A percentile compares a stretch with the other conserved stretches of the same genome.
phyloP scores from a whole-genome alignment of 2,888 invertebrate species.

The Cyrtodaria siliqua region DNA sequence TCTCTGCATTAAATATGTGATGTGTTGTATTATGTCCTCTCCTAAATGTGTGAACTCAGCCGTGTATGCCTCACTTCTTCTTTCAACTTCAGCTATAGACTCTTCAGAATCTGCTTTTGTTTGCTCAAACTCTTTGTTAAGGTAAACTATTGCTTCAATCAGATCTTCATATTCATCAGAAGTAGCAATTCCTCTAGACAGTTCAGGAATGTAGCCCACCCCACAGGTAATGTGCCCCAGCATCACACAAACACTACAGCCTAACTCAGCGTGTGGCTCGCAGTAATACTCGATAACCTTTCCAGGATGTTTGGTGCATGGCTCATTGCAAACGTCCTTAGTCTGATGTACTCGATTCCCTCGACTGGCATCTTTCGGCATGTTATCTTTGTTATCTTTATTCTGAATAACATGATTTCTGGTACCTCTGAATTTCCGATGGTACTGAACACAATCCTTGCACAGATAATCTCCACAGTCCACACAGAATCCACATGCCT shows the following conservation, averaged over 20 bases:
- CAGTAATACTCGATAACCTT: neutral
- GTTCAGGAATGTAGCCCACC: too few species aligned
- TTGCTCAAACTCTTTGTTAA: too few species aligned
- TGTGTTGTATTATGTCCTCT: too few species aligned
- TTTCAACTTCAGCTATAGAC: too few species aligned
- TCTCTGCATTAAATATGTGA: too few species aligned
- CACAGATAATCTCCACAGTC: constrained; percentile 12
- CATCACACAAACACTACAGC: constrained; percentile 6
- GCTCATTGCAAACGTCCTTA: constrained; percentile 2
- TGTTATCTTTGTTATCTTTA: neutral
- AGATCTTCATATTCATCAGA: too few species aligned
- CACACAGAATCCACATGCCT: constrained; percentile 8
- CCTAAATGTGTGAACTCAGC: too few species aligned
- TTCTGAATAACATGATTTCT: constrained; percentile 4
- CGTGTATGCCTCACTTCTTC: too few species aligned
- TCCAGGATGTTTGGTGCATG: neutral
- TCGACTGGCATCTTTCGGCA: neutral
- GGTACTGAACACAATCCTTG: neutral
- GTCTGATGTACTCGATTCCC: too few species aligned
- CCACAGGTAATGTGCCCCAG: constrained; percentile 8
- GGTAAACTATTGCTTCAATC: too few species aligned
- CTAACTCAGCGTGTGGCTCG: neutral
- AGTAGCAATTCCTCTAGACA: too few species aligned
- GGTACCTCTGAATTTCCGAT: neutral
- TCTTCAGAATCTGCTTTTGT: too few species aligned